Evolutionary conservation across 2,797 vertebrate genomes (phyloP).

Genomic region (Thamnophis elegans): DNA sequence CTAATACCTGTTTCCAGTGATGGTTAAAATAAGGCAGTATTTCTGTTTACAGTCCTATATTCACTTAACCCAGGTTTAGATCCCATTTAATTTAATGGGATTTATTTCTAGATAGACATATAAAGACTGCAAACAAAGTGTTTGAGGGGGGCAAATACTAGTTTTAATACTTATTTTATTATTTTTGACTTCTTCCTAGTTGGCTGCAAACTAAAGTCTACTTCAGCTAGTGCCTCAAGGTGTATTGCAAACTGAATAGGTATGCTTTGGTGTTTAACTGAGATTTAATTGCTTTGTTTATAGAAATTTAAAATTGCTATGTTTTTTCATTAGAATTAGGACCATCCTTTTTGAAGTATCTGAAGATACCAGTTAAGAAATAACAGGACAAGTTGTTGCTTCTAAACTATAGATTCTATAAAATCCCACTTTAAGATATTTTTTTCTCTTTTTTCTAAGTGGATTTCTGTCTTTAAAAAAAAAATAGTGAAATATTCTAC

Average conservation of each 20-base stretch:
- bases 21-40: background rate
- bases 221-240: background rate
- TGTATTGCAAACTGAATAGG: background rate
- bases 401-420: background rate
- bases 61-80: background rate
- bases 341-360: background rate
- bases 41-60: background rate
- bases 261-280: background rate
- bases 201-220: background rate
- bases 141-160: background rate
- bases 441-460: background rate
- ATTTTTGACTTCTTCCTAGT: background rate
- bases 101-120: background rate
- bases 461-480: background rate
- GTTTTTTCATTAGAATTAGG: background rate
- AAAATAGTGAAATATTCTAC: accelerated
- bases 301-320: background rate
- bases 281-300: background rate
- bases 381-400: background rate
- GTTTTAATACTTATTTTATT: background rate
- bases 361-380: slow-evolving; percentile 36
- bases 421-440: slow-evolving; percentile 6
- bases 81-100: background rate
- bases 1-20: background rate
- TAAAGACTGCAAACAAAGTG: background rate